A percentile compares a stretch with the other conserved stretches of the same genome.
Conservation (phyloP, 2,888 invertebrate species). For the Rotaria sp. region DNA sequence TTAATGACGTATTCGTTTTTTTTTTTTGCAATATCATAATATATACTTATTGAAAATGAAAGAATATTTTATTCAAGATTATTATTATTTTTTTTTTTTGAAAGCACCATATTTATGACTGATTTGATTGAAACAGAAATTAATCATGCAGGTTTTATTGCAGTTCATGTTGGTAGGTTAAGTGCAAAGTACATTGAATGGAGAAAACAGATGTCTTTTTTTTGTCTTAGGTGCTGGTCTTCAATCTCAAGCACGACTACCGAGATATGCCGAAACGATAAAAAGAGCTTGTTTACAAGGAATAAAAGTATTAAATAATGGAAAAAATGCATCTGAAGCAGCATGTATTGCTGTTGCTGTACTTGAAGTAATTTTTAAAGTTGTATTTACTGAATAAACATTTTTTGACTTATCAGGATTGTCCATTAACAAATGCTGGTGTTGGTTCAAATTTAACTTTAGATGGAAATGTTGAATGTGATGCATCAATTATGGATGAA, state of each 20-base stretch:
- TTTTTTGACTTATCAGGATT: constrained; percentile 59
- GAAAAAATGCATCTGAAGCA: constrained; percentile 34
- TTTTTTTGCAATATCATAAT: neutral
- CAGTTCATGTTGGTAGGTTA: constrained; percentile 35
- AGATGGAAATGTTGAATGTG: constrained; percentile 83
- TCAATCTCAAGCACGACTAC: constrained; percentile 32
- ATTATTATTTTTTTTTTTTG: neutral
- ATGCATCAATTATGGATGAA: constrained; percentile 91
- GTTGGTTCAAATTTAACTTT: constrained; percentile 84
- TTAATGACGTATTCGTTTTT: neutral
- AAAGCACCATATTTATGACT: neutral
- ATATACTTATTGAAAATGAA: neutral
- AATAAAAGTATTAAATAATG: constrained; percentile 31
- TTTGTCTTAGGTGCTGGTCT: constrained; percentile 29
- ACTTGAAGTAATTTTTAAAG: constrained; percentile 33
- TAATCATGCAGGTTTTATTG: constrained; percentile 30
- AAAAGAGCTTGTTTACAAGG: constrained; percentile 35
- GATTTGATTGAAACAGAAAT: neutral
- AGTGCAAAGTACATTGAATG: no score
- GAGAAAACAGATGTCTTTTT: neutral
- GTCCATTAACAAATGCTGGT: constrained; percentile 81
- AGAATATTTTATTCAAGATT: neutral
- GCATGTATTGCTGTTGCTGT: constrained; percentile 37
- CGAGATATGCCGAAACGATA: constrained; percentile 22
- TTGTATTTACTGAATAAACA: neutral